Evolutionary conservation across 2,797 vertebrate species (phyloP), one percentile per base, ranked within the genome.

Genomic region (Mus minutoides): DNA sequence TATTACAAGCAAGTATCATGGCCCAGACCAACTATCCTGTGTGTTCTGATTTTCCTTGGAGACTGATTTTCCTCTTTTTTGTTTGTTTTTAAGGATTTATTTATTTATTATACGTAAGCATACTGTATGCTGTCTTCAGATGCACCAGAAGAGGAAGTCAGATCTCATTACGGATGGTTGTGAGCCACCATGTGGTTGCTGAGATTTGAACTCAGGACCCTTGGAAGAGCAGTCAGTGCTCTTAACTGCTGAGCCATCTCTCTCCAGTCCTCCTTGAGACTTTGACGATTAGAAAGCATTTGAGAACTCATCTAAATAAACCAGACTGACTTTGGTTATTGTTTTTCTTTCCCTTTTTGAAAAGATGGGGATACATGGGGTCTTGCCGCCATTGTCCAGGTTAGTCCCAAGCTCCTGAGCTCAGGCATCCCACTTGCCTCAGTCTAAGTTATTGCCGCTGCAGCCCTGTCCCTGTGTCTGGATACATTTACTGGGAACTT

Each of bases 281-380:
- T 40, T 43, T 79, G 79, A 64, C 64, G n/a, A 86, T 96, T 62
- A 92, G 46, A 88, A 31, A 85, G 37, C 14, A 34, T 71, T 94
- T 94, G 31, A 93, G 16, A 80, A 84, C 56, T 80, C 75, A 62
- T 76, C 69, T 87, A 76, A 83, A 89, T 84, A 79, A 37, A 76
- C 17, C 16, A 62, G 49, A 24, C 16, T 71, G 9, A 54, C 24
- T 43, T 29, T 4, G 37, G 14, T 40, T 21, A 5, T 13, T 82
- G 26, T 76, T 93, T 73, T 29, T 6, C 21, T 69, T 88, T 67
- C 31, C 69, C 17, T 62, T 54, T 73, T 58, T 12, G n/a, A 83
- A 71, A 69, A n/a, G 37, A 43, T 40, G 5, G 67, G 16, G 67
- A 8, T 1, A 16, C 29, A 24, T 4, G 29, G 62, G 26, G 22